These are phyloP conservation scores for Mesorhabditis sp. DNA, from an alignment of 2,888 invertebrate species.

Conservation along the genomic window DNA sequence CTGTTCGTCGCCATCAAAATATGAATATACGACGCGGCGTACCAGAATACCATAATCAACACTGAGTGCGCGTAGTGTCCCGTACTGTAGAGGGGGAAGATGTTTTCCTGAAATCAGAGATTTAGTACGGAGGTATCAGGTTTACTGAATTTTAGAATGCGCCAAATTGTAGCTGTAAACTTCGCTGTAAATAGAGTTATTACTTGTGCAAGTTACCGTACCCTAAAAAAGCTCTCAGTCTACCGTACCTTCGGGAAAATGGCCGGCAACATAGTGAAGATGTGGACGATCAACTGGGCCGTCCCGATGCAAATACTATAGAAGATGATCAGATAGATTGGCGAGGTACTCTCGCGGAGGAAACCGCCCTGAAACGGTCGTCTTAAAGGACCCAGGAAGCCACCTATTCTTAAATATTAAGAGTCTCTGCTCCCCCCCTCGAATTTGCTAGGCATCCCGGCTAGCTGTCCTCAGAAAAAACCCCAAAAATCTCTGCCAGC, in stretches of 20 bases:
- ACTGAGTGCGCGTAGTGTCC: slow-evolving; percentile 3
- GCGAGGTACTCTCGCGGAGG: neutral
- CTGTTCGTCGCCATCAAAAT: neutral
- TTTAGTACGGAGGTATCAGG: too few relatives aligned
- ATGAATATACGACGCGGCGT: slow-evolving; percentile 5
- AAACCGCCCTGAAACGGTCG: neutral
- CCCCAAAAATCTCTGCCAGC: too few relatives aligned
- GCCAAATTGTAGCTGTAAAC: too few relatives aligned
- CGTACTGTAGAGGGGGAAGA: neutral
- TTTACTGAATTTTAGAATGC: too few relatives aligned
- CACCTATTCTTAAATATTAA: neutral
- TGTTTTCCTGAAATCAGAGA: neutral
- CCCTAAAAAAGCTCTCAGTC: too few relatives aligned
- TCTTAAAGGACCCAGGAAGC: neutral
- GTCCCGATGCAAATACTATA: slow-evolving; percentile 1
- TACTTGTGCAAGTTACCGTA: too few relatives aligned
- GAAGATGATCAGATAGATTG: slow-evolving; percentile 3
- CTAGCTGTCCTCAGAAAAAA: too few relatives aligned
- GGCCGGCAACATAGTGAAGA: neutral
- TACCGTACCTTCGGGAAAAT: neutral
- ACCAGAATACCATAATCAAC: neutral
- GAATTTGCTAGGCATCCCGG: too few relatives aligned
- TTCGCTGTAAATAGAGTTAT: too few relatives aligned
- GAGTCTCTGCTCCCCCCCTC: too few relatives aligned
- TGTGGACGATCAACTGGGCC: neutral